Conservation (phyloP, 2,888 invertebrate species). For the Noctua fimbriata region DNA sequence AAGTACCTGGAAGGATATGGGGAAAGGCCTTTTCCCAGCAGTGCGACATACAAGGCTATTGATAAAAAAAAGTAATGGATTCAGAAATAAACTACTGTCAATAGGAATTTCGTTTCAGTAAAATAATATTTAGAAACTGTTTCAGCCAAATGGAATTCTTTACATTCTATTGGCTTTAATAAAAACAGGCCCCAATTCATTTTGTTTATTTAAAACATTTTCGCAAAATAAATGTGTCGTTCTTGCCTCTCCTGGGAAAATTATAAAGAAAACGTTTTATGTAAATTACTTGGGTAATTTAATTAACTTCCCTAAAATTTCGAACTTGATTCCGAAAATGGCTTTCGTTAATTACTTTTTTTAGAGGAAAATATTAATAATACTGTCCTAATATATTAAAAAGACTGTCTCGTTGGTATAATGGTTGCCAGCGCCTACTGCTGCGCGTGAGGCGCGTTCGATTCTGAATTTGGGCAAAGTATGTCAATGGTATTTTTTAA, state of each 20-base stretch:
- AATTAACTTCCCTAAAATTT: slow-evolving; percentile 18
- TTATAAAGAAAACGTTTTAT: slow-evolving; percentile 20
- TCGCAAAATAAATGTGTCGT: background rate
- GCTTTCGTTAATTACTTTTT: slow-evolving; percentile 12
- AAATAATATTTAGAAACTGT: background rate
- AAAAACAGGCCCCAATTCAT: slow-evolving; percentile 2
- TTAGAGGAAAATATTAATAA: slow-evolving; percentile 7
- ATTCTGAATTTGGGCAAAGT: no score
- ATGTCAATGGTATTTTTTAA: background rate
- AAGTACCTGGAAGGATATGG: no score
- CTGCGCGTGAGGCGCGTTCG: background rate
- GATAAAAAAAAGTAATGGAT: background rate
- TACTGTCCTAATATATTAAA: background rate
- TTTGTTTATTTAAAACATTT: slow-evolving; percentile 7
- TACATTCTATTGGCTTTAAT: slow-evolving; percentile 7
- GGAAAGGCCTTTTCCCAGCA: no score
- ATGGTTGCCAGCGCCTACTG: background rate
- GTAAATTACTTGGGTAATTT: slow-evolving; percentile 26
- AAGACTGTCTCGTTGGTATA: background rate
- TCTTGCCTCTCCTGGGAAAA: slow-evolving; percentile 2
- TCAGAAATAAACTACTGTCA: slow-evolving; percentile 13
- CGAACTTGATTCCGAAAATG: slow-evolving; percentile 21
- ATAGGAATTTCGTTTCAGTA: slow-evolving; percentile 8
- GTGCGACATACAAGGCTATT: no score
- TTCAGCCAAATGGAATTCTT: background rate